These are phyloP conservation scores for Quiscalus mexicanus DNA, from an alignment of 2,113 vertebrate genomes.

Conservation along the genomic window DNA sequence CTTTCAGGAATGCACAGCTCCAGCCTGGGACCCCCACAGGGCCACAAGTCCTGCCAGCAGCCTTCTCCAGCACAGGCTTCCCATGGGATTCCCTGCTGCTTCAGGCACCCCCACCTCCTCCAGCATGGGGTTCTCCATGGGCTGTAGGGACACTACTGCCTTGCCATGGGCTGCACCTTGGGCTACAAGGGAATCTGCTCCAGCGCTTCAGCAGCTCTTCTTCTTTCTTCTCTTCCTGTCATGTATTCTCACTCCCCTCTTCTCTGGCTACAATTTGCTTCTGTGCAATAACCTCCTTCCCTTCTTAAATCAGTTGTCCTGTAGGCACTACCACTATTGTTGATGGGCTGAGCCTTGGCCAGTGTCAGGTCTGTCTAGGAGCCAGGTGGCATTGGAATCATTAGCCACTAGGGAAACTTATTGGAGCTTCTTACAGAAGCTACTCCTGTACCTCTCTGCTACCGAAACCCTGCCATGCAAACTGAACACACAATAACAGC, in stretches of 20 bases:
- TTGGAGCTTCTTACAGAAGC: neutral
- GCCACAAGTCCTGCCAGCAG: neutral
- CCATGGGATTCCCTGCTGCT: neutral
- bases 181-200: neutral
- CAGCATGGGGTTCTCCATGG: neutral
- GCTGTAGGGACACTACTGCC: neutral
- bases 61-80: neutral
- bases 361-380: neutral
- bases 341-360: neutral
- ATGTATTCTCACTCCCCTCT: neutral
- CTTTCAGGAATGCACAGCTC: neutral
- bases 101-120: neutral
- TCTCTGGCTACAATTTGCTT: neutral
- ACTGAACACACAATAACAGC: neutral
- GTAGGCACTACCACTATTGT: neutral
- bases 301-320: neutral
- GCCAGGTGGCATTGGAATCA: no score
- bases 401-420: neutral
- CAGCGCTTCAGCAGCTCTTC: accelerated
- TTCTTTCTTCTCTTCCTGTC: neutral
- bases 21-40: accelerated
- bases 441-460: neutral
- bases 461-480: neutral
- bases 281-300: neutral
- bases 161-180: neutral